Base-by-base conservation (phyloP, 2,797 vertebrate genomes). In the Molossus alvarezi region DNA sequence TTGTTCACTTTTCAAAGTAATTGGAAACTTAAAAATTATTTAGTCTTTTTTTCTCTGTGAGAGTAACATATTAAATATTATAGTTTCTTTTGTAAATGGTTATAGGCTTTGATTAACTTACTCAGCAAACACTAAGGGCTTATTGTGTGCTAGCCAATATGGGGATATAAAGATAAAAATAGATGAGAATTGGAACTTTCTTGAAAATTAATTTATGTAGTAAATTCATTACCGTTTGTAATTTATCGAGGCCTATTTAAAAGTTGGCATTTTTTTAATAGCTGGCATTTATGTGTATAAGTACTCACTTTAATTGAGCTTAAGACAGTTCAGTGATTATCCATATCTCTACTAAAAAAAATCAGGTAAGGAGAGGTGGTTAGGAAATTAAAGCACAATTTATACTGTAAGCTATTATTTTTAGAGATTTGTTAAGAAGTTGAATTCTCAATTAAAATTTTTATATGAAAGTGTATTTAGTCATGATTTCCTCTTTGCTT, bases 301-400 rank as follows among this genome's bases (percentile, higher is more conserved):
- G 11, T 86, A 71, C 27, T 90, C n/a, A 15, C 27, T 91, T 48
- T 88, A 82, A 83, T 83, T 77, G 60, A 91, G 33, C 29, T 92
- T 90, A 79, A 85, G 33, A 87, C 15, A 95, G 88, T 89, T 90
- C 6, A 83, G 1, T 86, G 69, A 84, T 91, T 94, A 81, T 85
- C 48, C 89, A 57, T 23, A 48, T 90, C 37, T 90, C 27, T 81
- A 84, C 45, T 81, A 91, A 89, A 93, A 83, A 88, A 20, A 51
- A 80, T 23, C 60, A 95, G 45, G 11, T 57, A 91, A 95, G 45
- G 15, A 92, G 45, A 82, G 48, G 11, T 73, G 17, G 95, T 83
- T 95, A 57, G 72, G 23, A 96, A 94, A 90, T 91, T 94, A 90
- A 87, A 95, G 62, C 25, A 80, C 27, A 83, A 37, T 94, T 58